Conservation (phyloP, 2,113 vertebrate species). For the Micronisus gabar region DNA sequence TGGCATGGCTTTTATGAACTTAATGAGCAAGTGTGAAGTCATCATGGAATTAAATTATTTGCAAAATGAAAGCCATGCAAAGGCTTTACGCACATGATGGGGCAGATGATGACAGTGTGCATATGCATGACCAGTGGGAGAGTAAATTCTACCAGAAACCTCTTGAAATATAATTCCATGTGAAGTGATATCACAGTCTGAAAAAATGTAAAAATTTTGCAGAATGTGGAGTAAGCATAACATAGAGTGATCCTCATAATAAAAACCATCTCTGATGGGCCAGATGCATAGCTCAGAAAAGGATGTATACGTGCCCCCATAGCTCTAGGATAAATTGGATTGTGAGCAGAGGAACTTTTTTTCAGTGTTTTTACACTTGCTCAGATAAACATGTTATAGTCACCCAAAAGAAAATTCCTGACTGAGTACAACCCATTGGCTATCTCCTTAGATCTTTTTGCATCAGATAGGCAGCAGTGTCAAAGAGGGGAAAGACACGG, state of each 20-base stretch:
- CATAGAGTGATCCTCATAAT: background rate
- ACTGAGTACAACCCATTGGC: background rate
- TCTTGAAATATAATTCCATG: background rate
- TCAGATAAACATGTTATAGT: background rate
- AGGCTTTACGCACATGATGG: background rate
- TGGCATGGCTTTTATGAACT: background rate
- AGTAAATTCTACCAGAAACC: background rate
- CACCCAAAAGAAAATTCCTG: background rate
- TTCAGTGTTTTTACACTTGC: background rate
- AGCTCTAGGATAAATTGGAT: background rate
- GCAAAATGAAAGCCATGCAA: background rate
- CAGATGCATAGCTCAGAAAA: background rate
- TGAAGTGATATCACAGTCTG: background rate
- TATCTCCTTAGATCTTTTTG: background rate
- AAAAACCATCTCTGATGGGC: background rate
- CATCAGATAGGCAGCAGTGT: background rate
- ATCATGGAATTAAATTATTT: background rate
- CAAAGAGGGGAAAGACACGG: background rate
- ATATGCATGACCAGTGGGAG: background rate
- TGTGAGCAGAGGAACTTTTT: background rate
- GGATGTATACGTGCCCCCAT: background rate
- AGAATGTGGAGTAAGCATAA: background rate
- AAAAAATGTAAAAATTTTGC: background rate
- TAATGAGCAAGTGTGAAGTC: background rate
- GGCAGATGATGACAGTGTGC: background rate